Evolutionary conservation across 1,140 invertebrate species (phyloP), one percentile per base, ranked within the genome.

Genomic region (Drosophila ficusphila): DNA sequence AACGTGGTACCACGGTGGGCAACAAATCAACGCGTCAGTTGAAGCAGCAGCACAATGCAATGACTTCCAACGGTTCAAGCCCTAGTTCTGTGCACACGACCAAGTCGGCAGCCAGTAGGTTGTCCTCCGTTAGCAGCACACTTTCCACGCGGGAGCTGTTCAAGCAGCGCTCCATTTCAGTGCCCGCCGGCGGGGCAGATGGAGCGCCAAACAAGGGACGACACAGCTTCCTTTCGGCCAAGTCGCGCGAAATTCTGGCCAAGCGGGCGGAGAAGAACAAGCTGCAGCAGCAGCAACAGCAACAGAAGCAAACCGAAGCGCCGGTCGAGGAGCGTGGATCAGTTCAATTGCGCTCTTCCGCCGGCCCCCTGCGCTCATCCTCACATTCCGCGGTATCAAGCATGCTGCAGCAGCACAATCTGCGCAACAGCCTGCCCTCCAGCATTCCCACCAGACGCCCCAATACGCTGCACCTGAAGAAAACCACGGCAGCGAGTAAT

Each of bases 381-480:
- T 90, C 89, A 73, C 89, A 90, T 79, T 89, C 89, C 62, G 81
- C 89, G 14, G 89, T 90, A 36, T 76, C 77, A 57, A 74, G 69
- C 44, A 71, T 82, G 64, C 57, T 82, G 41, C 89, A 90, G 64
- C 81, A 88, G 49, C 85, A 85, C 18, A 81, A 81, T 62, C 51
- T 73, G 34, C 82, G 89, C 53, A 89, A 90, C 53, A 86, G 85
- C 29, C 36, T 83, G 54, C 89, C 85, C 48, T 90, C 89, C 25
- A 90, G 74, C 48, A 91, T 91, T 67, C 90, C 90, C 38, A 91
- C 90, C 46, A 54, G 90, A n/a, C 73, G 90, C 4, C 90, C 90
- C 25, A 91, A 90, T 34, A 89, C 90, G 12, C 88, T 73, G 89
- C 92, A 75, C 56, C 76, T 90, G 60, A 92, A 69, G 86, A 92